Evolutionary conservation across 2,113 vertebrate genomes (phyloP).

Genomic region (Halichoeres trimaculatus): DNA sequence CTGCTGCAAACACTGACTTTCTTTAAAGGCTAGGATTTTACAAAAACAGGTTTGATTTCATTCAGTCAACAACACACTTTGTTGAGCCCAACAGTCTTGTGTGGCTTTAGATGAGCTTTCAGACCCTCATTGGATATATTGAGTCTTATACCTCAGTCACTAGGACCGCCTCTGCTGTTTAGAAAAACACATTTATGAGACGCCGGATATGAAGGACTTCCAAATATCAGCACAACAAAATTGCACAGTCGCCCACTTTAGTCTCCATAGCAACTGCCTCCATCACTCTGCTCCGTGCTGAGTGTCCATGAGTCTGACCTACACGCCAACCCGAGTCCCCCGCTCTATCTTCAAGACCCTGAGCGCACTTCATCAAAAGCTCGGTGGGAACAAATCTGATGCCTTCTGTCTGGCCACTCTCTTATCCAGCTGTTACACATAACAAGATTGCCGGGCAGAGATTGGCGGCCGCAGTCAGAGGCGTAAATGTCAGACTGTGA

Average conservation of each 20-base stretch:
- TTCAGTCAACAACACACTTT: no score
- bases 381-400: constrained; percentile 46
- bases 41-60: background rate
- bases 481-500: constrained; percentile 70
- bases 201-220: constrained; percentile 38
- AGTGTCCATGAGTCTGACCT: constrained; percentile 62
- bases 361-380: constrained; percentile 56
- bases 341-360: constrained; percentile 51
- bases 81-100: no score
- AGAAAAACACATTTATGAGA: constrained; percentile 18
- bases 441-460: constrained; percentile 61
- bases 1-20: background rate
- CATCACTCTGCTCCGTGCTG: constrained; percentile 49
- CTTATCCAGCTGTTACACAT: constrained; percentile 68
- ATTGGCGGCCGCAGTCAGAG: constrained; percentile 38
- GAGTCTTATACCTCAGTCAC: background rate
- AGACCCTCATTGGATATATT: background rate
- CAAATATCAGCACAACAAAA: constrained; percentile 50
- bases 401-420: constrained; percentile 14
- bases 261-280: constrained; percentile 77
- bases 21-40: background rate
- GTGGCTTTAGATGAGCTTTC: background rate
- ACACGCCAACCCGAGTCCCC: constrained; percentile 25
- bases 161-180: constrained; percentile 22
- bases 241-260: constrained; percentile 19